These are phyloP conservation scores for Champsocephalus gunnari DNA, from an alignment of 2,797 vertebrate genomes.

Conservation along the genomic window DNA sequence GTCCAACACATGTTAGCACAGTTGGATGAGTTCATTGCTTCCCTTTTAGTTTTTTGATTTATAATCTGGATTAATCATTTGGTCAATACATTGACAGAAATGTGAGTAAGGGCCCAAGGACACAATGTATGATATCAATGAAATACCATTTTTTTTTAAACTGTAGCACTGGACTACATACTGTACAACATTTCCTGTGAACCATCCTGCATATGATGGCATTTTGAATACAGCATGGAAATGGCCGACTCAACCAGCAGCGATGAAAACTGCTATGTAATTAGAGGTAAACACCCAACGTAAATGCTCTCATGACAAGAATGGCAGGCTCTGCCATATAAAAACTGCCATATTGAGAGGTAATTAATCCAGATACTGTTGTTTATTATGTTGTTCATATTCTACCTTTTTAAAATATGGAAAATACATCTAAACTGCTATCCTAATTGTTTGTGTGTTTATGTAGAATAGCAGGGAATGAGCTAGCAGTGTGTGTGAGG, in stretches of 20 bases:
- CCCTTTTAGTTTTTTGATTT: neutral
- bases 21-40: neutral
- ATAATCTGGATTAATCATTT: neutral
- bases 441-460: neutral
- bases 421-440: neutral
- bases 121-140: neutral
- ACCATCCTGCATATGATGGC: neutral
- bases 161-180: neutral
- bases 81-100: no score
- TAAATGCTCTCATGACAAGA: neutral
- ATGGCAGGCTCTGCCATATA: neutral
- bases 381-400: neutral
- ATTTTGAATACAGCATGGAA: neutral
- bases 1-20: no score
- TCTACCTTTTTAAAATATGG: neutral
- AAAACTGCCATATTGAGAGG: neutral
- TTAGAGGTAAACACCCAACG: no score
- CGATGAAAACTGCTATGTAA: no score
- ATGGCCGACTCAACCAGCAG: no score
- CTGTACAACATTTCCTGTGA: neutral
- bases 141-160: neutral
- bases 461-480: neutral
- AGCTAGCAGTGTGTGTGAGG: no score
- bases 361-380: neutral
- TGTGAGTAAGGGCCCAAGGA: neutral